Conservation (phyloP, 2,888 invertebrate species). For the Acrobasis suavella region DNA sequence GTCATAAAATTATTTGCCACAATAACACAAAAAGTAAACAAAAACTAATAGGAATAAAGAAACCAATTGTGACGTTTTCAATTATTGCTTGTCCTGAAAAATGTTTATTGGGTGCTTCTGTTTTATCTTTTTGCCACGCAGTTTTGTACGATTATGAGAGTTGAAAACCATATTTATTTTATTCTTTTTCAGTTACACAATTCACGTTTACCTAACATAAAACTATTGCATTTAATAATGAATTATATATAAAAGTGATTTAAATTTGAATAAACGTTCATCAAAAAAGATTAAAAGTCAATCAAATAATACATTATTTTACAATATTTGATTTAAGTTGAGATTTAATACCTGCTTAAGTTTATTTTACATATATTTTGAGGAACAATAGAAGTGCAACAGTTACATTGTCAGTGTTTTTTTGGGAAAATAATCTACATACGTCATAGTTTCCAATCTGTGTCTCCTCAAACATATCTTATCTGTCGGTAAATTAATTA, state of each 20-base stretch:
- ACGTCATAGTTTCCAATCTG: neutral
- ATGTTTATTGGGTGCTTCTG: neutral
- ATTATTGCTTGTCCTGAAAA: neutral
- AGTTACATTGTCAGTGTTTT: neutral
- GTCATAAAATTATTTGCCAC: too few relatives aligned
- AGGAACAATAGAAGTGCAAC: too few relatives aligned
- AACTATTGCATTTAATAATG: neutral
- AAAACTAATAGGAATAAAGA: too few relatives aligned
- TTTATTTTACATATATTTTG: too few relatives aligned
- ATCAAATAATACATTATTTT: too few relatives aligned
- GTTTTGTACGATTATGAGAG: neutral
- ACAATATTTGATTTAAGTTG: too few relatives aligned
- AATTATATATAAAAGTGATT: too few relatives aligned
- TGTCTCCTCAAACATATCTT: conserved; percentile 3
- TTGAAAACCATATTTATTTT: neutral
- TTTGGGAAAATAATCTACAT: neutral
- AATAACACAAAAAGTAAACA: too few relatives aligned
- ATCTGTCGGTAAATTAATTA: conserved; percentile 9
- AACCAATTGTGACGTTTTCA: too few relatives aligned
- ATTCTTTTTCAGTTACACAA: neutral
- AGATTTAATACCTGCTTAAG: too few relatives aligned
- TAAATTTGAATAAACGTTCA: too few relatives aligned
- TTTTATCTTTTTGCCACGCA: neutral
- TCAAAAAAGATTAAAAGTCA: too few relatives aligned
- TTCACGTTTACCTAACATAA: neutral